Percentiles rank a stretch among this genome's conserved stretches.
Conservation (phyloP, 1,140 invertebrate genomes). For the Drosophila serrata region DNA sequence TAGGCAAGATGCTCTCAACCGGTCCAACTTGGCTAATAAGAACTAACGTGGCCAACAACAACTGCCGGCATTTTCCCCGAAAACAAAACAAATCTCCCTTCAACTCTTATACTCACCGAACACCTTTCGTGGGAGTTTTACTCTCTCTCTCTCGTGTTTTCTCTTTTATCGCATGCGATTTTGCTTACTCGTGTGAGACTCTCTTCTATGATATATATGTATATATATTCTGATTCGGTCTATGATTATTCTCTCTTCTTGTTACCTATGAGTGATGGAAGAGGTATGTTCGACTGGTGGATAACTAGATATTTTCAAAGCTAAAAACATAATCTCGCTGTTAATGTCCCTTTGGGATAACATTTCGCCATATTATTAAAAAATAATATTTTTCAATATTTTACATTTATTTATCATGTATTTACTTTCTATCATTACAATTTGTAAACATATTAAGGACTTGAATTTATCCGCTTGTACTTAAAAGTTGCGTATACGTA, state of each 20-base stretch:
- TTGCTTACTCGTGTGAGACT: slow-evolving; percentile 1
- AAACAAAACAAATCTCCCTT: slow-evolving; percentile 61
- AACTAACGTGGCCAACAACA: slow-evolving; percentile 38
- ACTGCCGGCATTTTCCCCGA: slow-evolving; percentile 65
- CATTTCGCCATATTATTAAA: too few species aligned
- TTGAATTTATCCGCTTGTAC: neutral
- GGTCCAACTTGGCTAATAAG: slow-evolving; percentile 31
- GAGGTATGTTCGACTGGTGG: neutral
- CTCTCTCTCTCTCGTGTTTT: slow-evolving; percentile 1
- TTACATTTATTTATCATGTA: neutral
- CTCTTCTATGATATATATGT: neutral
- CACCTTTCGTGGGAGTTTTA: slow-evolving; percentile 34
- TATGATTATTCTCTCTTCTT: slow-evolving; percentile 1
- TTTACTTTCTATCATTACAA: neutral
- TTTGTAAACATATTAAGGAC: neutral
- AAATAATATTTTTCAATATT: neutral
- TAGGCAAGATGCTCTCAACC: slow-evolving; percentile 48
- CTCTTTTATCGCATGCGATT: slow-evolving; percentile 30
- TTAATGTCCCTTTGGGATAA: too few species aligned
- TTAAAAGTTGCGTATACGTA: neutral
- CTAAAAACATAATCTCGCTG: too few species aligned
- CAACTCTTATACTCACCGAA: slow-evolving; percentile 44
- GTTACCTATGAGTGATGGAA: neutral
- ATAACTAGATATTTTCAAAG: neutral
- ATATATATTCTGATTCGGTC: slow-evolving; percentile 5